These are phyloP conservation scores for Thunnus thynnus DNA, from an alignment of 2,113 vertebrate species.

Conservation along the genomic window DNA sequence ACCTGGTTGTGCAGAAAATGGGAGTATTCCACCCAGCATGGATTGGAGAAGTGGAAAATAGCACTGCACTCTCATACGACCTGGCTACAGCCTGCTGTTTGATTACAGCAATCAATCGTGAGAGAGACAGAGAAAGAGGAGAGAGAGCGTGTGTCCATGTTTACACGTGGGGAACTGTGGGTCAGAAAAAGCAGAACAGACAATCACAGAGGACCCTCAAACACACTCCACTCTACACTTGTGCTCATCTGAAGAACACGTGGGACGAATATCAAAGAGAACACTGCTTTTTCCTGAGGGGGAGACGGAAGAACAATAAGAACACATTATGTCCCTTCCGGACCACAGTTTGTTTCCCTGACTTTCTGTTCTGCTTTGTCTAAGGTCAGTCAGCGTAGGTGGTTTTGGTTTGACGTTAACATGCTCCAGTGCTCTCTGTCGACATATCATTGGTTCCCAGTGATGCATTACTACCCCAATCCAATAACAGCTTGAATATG, in stretches of 20 bases:
- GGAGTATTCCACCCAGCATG: constrained; percentile 46
- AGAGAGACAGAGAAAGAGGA: constrained; percentile 24
- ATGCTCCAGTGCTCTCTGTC: constrained; percentile 32
- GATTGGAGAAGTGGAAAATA: constrained; percentile 65
- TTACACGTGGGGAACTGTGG: constrained; percentile 29
- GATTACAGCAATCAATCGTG: constrained; percentile 73
- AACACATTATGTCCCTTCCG: constrained; percentile 14
- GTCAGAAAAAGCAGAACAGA: constrained; percentile 66
- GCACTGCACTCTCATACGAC: constrained; percentile 28
- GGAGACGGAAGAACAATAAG: constrained; percentile 56
- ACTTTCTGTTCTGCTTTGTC: constrained; percentile 19
- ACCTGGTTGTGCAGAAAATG: constrained; percentile 50
- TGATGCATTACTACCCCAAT: constrained; percentile 43
- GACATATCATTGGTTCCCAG: constrained; percentile 46
- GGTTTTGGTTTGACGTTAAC: constrained; percentile 50
- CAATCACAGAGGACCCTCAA: constrained; percentile 58
- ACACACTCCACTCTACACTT: constrained; percentile 54
- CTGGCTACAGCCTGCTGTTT: constrained; percentile 48
- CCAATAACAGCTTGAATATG: constrained; percentile 38
- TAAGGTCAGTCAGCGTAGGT: constrained; percentile 37
- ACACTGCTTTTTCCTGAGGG: constrained; percentile 41
- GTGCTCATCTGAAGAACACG: constrained; percentile 64
- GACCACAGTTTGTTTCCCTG: constrained; percentile 33
- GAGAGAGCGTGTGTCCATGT: constrained; percentile 12
- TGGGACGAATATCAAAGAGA: constrained; percentile 61